Base-by-base conservation (phyloP, 2,888 invertebrate species). In the Galeruca laticollis region DNA sequence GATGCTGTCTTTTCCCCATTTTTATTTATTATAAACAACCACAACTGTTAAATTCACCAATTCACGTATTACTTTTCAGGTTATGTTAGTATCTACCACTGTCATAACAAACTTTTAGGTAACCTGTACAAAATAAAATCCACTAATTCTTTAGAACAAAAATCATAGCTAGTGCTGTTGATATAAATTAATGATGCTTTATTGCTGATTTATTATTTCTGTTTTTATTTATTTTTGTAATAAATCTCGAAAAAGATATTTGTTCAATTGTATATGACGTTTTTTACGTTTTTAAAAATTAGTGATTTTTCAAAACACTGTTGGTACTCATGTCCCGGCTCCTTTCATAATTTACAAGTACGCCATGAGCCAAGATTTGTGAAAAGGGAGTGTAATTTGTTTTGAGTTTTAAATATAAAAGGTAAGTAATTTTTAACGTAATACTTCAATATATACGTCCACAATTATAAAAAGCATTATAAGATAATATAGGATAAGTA, bases 1-100 rank as follows among this genome's bases (percentile, higher is more conserved):
- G 96, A 87, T 96, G 96, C 82, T 96, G 96, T 77, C 94, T 88
- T 88, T 96, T 96, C 76, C 96, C 96, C 96, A 96, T 96, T 83
- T 89, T 93, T 51, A 26, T 57, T 35, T 61, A 37, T 35, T 62
- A 26, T 40, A 40, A 54, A 56, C 26, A n/a, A 31, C n/a, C 13
- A 31, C 49, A 13, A 43, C 10, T 31, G 3, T 40, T 2, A 49
- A 56, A 31, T 13, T 59, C 35, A 59, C 49, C 13, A 21, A 43
- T 18, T 63, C 15, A 37, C 9, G 2, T 9, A 49, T 10, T 37
- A 62, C 2, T 65, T 66, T 68, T 65, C 15, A 73, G 75, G 75
- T 74, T 75, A 74, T 18, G 40, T 69, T 68, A 59, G 26, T 49
- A 20, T 37, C 40, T 66, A 15, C 20, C n/a, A n/a, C 49, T 33